These are phyloP conservation scores for Pimephales promelas DNA, from an alignment of 2,113 vertebrate genomes.

Conservation along the genomic window DNA sequence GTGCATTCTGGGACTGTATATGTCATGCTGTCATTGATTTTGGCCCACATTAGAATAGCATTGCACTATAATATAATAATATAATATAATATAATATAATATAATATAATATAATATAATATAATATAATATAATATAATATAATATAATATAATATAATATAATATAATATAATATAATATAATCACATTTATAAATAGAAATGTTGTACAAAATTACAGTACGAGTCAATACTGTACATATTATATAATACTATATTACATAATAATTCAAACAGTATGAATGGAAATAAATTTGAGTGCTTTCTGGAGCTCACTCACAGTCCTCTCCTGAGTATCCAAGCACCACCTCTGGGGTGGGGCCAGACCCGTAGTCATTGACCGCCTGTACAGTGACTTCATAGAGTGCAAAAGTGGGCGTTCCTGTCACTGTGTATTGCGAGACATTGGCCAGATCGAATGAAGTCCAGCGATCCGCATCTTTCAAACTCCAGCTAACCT, in stretches of 20 bases:
- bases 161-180: too few relatives aligned
- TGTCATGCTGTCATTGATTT: background rate
- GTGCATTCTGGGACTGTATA: background rate
- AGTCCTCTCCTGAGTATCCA: constrained; percentile 92
- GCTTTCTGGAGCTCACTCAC: constrained; percentile 75
- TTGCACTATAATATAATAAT: too few relatives aligned
- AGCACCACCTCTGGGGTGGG: constrained; percentile 79
- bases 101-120: background rate
- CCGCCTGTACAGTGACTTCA: constrained; percentile 90
- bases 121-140: background rate
- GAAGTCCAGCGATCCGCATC: constrained; percentile 87
- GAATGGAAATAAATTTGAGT: background rate
- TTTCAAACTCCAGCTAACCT: constrained; percentile 90
- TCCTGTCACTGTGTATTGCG: constrained; percentile 85
- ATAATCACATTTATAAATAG: too few relatives aligned
- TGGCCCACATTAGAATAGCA: too few relatives aligned
- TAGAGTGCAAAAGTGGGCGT: constrained; percentile 87
- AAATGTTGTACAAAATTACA: background rate
- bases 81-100: too few relatives aligned
- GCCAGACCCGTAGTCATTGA: constrained; percentile 85
- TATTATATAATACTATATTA: background rate
- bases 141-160: background rate
- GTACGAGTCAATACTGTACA: too few relatives aligned
- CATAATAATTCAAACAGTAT: background rate
- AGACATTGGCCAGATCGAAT: constrained; percentile 84